These are phyloP conservation scores for Thalassophryne amazonica DNA, from an alignment of 2,797 vertebrate genomes.

Conservation along the genomic window DNA sequence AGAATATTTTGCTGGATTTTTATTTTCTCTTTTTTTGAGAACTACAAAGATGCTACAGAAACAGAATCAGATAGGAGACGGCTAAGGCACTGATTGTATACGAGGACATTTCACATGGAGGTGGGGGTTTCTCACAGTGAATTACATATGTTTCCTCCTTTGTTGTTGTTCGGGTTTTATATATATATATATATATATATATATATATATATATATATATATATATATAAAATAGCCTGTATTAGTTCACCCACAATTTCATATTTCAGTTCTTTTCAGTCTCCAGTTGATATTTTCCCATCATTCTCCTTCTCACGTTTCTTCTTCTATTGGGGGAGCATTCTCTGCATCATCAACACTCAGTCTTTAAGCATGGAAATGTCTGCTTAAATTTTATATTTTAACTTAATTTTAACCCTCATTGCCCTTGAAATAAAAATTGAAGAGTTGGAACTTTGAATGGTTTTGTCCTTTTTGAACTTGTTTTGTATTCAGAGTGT, in stretches of 20 bases:
- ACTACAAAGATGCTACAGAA: conserved; percentile 79
- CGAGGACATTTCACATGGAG: conserved; percentile 75
- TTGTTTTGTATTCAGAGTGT: neutral
- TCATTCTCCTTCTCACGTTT: conserved; percentile 18
- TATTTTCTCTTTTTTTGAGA: conserved; percentile 84
- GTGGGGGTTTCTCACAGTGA: conserved; percentile 71
- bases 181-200: conserved; percentile 44
- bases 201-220: no score
- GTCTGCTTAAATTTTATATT: conserved; percentile 78
- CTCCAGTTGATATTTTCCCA: conserved; percentile 56
- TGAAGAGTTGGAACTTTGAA: conserved; percentile 75
- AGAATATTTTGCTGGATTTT: conserved; percentile 86
- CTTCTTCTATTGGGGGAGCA: conserved; percentile 25
- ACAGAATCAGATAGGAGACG: conserved; percentile 52
- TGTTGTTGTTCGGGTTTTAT: conserved; percentile 22
- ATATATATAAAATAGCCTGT: no score
- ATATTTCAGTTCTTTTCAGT: conserved; percentile 16
- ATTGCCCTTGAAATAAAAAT: conserved; percentile 88
- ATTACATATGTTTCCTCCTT: conserved; percentile 57
- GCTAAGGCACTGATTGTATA: conserved; percentile 68
- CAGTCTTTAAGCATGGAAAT: conserved; percentile 50
- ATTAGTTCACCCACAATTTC: no score
- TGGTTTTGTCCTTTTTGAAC: neutral
- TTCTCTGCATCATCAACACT: conserved; percentile 16
- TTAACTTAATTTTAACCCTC: conserved; percentile 82